Evolutionary conservation across 1,140 invertebrate species (phyloP), one percentile per base, ranked within the genome.

Genomic region (Brachionus koreanus): DNA sequence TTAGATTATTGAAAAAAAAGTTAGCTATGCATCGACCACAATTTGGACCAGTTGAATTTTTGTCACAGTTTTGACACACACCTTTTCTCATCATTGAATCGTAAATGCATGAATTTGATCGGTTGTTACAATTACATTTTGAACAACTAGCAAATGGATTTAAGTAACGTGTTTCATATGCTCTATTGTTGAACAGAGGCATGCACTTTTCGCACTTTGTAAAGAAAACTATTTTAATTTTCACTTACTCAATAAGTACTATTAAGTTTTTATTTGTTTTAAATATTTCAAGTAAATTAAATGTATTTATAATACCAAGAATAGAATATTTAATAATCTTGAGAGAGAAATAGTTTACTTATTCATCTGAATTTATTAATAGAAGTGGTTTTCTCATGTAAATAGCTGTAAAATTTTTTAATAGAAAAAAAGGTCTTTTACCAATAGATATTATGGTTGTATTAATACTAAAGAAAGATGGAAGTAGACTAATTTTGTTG

Each of bases 21-120:
- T 33, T 35, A 79, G 81, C 19, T 13, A 81, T n/a, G 12, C 57
- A 82, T 83, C 91, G 87, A 85, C 98, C 97, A 87, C 97, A 99
- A 85, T 98, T 94, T 65, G 95, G 93, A 12, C 97, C 97, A 57
- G 91, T 92, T 0, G 97, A 99, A 84, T 95, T 94, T 85, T 98
- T 93, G 84, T 92, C 91, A 87, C 97, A 99, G 84, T 94, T 90
- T 93, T 94, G 84, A 84, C 95, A 93, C 9, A 43, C 1, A 37
- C 76, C 76, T 46, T 79, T 57, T 37, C 19, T 65, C 33, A 79
- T 37, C 13, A 6, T 2, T 37, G 46, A 3, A 65, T 29, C 33
- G 57, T 61, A 79, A 12, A 23, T 16, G 13, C 76, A 79, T 3
- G 33, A 12, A 25, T 79, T 37, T 57, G 49, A 61, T 25, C 76